Conservation (phyloP, 2,888 invertebrate species). For the Gymnoscelis rufifasciata region DNA sequence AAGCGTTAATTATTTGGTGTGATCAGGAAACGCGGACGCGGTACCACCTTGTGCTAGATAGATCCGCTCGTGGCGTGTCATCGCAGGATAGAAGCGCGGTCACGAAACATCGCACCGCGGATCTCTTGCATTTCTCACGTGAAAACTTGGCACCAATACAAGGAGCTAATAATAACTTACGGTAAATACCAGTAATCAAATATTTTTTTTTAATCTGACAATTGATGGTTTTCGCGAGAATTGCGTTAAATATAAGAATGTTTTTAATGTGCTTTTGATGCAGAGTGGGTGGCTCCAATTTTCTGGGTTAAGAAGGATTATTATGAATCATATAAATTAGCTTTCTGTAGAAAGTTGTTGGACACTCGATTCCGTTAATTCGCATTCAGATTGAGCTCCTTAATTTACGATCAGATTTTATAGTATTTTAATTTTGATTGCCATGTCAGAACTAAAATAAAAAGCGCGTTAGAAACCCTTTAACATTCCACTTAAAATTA, state of each 20-base stretch:
- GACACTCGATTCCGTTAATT: conserved; percentile 8
- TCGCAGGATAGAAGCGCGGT: conserved; percentile 49
- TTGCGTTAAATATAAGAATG: conserved; percentile 1
- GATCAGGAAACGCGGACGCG: conserved; percentile 59
- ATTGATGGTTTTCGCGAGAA: conserved; percentile 1
- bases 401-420: background rate
- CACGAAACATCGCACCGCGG: conserved; percentile 51
- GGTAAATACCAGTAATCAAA: conserved; percentile 15
- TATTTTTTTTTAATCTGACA: conserved; percentile 6
- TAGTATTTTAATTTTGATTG: background rate
- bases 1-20: conserved; percentile 28
- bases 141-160: conserved; percentile 22
- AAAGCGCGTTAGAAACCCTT: background rate
- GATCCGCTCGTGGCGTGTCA: conserved; percentile 62
- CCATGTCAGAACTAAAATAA: background rate
- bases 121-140: conserved; percentile 26
- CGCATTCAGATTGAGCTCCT: background rate
- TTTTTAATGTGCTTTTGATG: background rate
- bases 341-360: conserved; percentile 15
- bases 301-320: conserved; percentile 15
- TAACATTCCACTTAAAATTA: too few relatives aligned
- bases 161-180: conserved; percentile 15
- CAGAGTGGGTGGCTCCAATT: conserved; percentile 12
- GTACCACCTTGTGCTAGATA: conserved; percentile 68
- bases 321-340: conserved; percentile 14